A percentile compares a stretch with the other conserved stretches of the same genome.
phyloP scores from a whole-genome alignment of 2,797 vertebrate species.

The Denticeps clupeoides region DNA sequence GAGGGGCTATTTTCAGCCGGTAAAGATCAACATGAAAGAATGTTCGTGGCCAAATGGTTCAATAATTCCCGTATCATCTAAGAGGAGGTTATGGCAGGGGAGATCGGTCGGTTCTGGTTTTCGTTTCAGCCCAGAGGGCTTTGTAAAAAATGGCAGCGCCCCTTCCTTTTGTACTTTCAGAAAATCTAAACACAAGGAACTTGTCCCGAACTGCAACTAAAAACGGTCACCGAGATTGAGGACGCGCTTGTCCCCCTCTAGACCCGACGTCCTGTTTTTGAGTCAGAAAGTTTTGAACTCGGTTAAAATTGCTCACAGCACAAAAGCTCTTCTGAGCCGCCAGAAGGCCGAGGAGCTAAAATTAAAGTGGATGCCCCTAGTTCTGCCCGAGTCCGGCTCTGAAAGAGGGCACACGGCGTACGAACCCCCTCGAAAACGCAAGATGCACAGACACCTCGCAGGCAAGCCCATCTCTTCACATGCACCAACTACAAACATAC shows the following conservation, averaged over 20 bases:
- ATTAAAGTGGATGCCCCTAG: constrained; percentile 61
- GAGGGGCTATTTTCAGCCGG: background rate
- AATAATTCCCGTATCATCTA: too few species aligned
- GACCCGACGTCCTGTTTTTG: constrained; percentile 33
- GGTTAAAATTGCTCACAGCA: constrained; percentile 43
- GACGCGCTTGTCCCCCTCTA: constrained; percentile 17
- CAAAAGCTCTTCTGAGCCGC: constrained; percentile 53
- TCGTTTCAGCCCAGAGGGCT: too few species aligned
- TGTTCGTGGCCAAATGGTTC: background rate
- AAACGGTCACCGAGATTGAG: constrained; percentile 14
- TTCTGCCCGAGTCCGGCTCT: constrained; percentile 45
- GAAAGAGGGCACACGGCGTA: constrained; percentile 42
- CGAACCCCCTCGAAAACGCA: constrained; percentile 13
- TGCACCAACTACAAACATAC: too few species aligned
- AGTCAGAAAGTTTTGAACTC: constrained; percentile 36
- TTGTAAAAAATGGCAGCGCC: too few species aligned
- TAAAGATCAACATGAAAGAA: background rate
- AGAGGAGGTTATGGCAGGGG: too few species aligned
- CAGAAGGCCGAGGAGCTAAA: constrained; percentile 54
- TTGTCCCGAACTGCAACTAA: background rate
- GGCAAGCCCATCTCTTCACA: too few species aligned
- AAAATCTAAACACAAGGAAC: background rate
- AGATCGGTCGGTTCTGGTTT: too few species aligned
- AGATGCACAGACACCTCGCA: too few species aligned
- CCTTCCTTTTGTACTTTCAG: too few species aligned